Evolutionary conservation across 1,140 invertebrate species (phyloP).

Genomic region (Hermetia illucens): DNA sequence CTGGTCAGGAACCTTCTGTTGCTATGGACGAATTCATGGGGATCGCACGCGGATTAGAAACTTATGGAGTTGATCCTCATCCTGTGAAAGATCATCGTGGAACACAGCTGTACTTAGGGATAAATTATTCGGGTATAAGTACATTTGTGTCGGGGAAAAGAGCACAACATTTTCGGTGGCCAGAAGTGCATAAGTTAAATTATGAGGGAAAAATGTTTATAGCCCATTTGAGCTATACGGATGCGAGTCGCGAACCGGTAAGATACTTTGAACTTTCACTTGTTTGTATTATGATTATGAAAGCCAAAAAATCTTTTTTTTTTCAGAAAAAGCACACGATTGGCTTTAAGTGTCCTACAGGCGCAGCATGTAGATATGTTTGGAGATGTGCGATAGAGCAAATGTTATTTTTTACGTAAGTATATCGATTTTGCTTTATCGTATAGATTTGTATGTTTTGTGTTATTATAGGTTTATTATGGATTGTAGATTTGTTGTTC

Average conservation of each 20-base stretch:
- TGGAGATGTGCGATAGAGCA: constrained; percentile 95
- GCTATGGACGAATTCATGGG: constrained; percentile 26
- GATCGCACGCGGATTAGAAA: constrained; percentile 71
- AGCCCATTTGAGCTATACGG: constrained; percentile 67
- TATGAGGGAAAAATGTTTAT: constrained; percentile 99
- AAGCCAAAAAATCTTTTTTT: neutral
- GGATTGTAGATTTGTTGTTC: no score
- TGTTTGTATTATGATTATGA: neutral
- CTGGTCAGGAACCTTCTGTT: constrained; percentile 17
- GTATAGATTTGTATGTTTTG: constrained; percentile 3
- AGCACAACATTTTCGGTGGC: constrained; percentile 91
- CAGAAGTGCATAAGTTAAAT: constrained; percentile 88
- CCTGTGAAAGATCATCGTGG: constrained; percentile 68
- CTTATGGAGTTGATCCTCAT: constrained; percentile 95
- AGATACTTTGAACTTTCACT: constrained; percentile 8
- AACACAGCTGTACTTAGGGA: constrained; percentile 82
- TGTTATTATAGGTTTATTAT: neutral
- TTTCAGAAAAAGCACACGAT: constrained; percentile 88
- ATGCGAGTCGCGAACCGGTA: constrained; percentile 32
- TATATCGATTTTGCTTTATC: constrained; percentile 16
- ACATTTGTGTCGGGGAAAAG: constrained; percentile 88
- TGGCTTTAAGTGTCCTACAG: constrained; percentile 86
- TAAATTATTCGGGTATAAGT: constrained; percentile 87
- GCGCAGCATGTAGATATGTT: constrained; percentile 79
- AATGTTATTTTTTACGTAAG: constrained; percentile 95